A percentile compares a stretch with the other conserved stretches of the same genome.
These are phyloP conservation scores for Pseudomyrmex gracilis DNA, from an alignment of 1,140 invertebrate species.

Conservation along the genomic window DNA sequence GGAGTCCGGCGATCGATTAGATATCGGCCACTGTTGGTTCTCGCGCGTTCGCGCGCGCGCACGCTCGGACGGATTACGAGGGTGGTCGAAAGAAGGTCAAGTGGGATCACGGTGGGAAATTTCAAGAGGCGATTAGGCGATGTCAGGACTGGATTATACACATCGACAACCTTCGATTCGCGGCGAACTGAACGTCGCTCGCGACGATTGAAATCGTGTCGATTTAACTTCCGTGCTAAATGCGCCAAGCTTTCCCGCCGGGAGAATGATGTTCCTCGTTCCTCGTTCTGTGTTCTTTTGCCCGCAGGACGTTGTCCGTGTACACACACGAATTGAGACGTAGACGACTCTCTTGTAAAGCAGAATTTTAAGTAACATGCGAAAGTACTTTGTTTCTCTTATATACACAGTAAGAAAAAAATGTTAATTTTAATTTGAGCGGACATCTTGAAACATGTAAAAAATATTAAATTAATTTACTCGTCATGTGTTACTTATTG, in stretches of 20 bases:
- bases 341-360: not conserved
- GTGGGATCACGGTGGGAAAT: slow-evolving; percentile 43
- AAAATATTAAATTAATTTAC: too few relatives aligned
- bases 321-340: not conserved
- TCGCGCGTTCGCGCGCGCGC: slow-evolving; percentile 57
- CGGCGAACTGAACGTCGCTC: slow-evolving; percentile 28
- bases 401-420: not conserved
- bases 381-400: too few relatives aligned
- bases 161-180: slow-evolving; percentile 26
- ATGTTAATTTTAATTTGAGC: too few relatives aligned
- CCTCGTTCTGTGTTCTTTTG: not conserved
- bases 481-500: too few relatives aligned
- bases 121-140: slow-evolving; percentile 61
- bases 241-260: not conserved
- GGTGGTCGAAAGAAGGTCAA: slow-evolving; percentile 60
- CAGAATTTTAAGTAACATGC: not conserved
- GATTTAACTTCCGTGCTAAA: slow-evolving; percentile 41
- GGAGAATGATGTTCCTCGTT: slow-evolving; percentile 13
- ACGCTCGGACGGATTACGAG: slow-evolving; percentile 59
- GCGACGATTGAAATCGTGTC: slow-evolving; percentile 55
- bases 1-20: slow-evolving; percentile 69
- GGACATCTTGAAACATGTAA: too few relatives aligned
- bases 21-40: slow-evolving; percentile 47
- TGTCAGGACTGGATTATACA: slow-evolving; percentile 53
- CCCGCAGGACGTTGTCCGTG: not conserved